These are phyloP conservation scores for Synodontis membranacea DNA, from an alignment of 2,113 vertebrate species.

Conservation along the genomic window DNA sequence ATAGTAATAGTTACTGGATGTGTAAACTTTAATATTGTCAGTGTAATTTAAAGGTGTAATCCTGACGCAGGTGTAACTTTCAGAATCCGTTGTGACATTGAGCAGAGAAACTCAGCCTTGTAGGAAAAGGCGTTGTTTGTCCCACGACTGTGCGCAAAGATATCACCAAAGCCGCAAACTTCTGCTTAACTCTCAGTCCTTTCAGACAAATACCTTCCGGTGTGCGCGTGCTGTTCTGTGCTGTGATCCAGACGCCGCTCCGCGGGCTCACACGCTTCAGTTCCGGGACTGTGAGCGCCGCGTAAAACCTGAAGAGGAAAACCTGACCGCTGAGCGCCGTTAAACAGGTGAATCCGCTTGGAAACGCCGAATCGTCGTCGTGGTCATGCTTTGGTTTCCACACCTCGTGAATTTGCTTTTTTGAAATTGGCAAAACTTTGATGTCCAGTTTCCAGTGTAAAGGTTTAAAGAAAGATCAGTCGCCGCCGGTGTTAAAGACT, in stretches of 20 bases:
- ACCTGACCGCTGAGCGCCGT: background rate
- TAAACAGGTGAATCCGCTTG: slow-evolving; percentile 29
- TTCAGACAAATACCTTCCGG: slow-evolving; percentile 1
- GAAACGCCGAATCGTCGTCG: background rate
- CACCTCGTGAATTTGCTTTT: background rate
- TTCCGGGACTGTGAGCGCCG: background rate
- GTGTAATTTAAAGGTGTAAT: slow-evolving; percentile 8
- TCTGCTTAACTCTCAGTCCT: background rate
- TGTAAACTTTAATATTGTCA: slow-evolving; percentile 58
- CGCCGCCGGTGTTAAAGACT: background rate
- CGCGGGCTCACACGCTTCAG: background rate
- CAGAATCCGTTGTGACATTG: background rate
- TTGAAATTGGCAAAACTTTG: background rate
- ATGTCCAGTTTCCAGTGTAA: background rate
- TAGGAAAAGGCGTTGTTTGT: background rate
- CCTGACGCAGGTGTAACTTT: background rate
- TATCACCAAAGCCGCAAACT: slow-evolving; percentile 22
- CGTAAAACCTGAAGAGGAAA: background rate
- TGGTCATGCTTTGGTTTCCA: background rate
- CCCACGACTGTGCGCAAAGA: background rate
- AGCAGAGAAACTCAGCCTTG: background rate
- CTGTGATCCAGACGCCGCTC: background rate
- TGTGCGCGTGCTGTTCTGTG: background rate
- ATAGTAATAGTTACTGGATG: slow-evolving; percentile 51
- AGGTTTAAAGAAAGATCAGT: background rate